Evolutionary conservation across 1,140 invertebrate genomes (phyloP).

Genomic region (Drosophila eugracilis): DNA sequence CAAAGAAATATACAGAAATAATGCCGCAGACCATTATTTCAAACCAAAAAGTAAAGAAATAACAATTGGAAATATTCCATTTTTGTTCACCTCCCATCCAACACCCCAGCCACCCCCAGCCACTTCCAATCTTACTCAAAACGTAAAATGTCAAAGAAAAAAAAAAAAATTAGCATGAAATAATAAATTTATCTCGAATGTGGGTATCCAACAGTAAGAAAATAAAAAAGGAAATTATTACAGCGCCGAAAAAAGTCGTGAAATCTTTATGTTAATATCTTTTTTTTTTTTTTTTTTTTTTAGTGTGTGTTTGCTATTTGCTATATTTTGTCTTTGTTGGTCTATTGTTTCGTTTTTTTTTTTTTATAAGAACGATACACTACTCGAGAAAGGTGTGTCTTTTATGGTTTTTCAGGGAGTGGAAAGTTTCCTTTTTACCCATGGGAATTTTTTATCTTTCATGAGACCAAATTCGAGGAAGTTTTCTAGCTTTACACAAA

Average conservation of each 20-base stretch:
- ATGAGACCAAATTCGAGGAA: not conserved
- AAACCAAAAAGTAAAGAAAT: not conserved
- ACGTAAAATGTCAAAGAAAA: slow-evolving; percentile 44
- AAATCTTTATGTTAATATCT: slow-evolving; percentile 9
- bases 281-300: slow-evolving; percentile 4
- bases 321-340: slow-evolving; percentile 3
- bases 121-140: too few relatives aligned
- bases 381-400: slow-evolving; percentile 1
- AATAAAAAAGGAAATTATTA: slow-evolving; percentile 45
- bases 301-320: slow-evolving; percentile 4
- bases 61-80: slow-evolving; percentile 6
- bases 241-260: slow-evolving; percentile 26
- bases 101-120: too few relatives aligned
- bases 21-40: slow-evolving; percentile 15
- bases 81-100: not conserved
- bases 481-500: not conserved
- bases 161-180: slow-evolving; percentile 63
- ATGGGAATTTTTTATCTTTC: slow-evolving; percentile 8
- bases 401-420: slow-evolving; percentile 20
- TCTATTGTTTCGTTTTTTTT: slow-evolving; percentile 24
- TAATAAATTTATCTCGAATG: slow-evolving; percentile 49
- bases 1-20: slow-evolving; percentile 15
- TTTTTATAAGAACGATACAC: slow-evolving; percentile 35
- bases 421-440: slow-evolving; percentile 14
- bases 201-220: slow-evolving; percentile 16